Percentiles rank a stretch among this genome's conserved stretches.
Conservation (phyloP, 2,888 invertebrate species). For the Trissoscelio sp. region DNA sequence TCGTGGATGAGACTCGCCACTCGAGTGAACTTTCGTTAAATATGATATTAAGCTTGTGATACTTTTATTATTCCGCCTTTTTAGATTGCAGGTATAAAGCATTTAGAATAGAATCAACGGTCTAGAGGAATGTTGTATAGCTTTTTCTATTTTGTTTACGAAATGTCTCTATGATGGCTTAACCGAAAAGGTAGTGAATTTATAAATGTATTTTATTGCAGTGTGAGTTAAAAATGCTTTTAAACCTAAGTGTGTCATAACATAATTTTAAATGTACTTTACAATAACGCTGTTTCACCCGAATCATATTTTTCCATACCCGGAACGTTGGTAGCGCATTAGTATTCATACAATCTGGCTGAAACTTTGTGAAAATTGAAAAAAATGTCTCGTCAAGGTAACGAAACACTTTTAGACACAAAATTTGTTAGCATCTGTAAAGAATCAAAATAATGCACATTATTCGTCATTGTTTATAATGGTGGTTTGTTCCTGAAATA, state of each 20-base stretch:
- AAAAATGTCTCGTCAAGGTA: background rate
- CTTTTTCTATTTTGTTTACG: background rate
- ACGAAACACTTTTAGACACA: background rate
- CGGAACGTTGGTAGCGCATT: background rate
- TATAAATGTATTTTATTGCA: background rate
- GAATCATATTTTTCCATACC: background rate
- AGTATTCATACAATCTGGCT: background rate
- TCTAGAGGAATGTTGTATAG: background rate
- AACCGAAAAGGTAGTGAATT: background rate
- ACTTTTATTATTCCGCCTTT: too few species aligned
- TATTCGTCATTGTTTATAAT: too few species aligned
- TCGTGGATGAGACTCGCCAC: too few species aligned
- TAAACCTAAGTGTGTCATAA: conserved; percentile 1
- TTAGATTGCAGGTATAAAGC: too few species aligned
- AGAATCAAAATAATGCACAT: background rate
- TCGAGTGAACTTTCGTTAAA: too few species aligned
- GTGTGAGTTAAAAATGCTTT: conserved; percentile 2
- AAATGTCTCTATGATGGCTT: background rate
- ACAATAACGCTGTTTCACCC: conserved; percentile 1
- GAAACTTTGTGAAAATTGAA: background rate
- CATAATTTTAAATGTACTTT: conserved; percentile 4
- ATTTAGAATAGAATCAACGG: too few species aligned
- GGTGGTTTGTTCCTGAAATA: too few species aligned
- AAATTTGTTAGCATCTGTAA: background rate
- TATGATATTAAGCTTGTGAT: too few species aligned